Evolutionary conservation across 2,113 vertebrate species (phyloP), one percentile per base, ranked within the genome.

Genomic region (Delphinus delphis): DNA sequence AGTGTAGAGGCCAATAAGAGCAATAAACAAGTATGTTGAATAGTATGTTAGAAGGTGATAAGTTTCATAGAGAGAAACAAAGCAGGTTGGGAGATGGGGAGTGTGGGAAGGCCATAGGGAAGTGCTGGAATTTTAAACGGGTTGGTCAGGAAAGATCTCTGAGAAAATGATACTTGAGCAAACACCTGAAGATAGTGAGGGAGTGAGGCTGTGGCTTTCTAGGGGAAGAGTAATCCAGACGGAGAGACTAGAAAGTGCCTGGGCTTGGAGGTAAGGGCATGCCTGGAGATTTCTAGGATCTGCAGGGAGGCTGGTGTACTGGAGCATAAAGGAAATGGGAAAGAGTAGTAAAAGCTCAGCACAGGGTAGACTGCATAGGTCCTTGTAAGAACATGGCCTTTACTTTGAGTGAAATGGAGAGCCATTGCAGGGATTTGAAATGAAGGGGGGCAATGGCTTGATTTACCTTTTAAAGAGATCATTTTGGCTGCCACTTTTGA

Each of bases 401-500:
- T 55, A n/a, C 62, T 90, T 26, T 71, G 68, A 88, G 36, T 60
- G 28, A 60, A 38, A 79, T 5, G 12, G 77, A 92, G 63, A 68
- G 44, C 17, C 65, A 41, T 9, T 38, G 20, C 47, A 21, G 65
- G 67, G 53, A 53, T 77, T 33, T 87, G 55, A 90, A 76, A 87
- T 53, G 28, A 83, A 95, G 85, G 8, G 44, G 50, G 41, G 8
- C 21, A 33, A 33, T 13, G 36, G 41, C 76, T 82, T 92, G 84
- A 86, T 44, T 76, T 62, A 47, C 55, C 63, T 90, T 94, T 73
- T 67, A 65, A 62, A 90, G 33, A 70, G 76, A 82, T 82, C 10
- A 77, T 68, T 89, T 67, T 71, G 85, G 84, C 15, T 85, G 44
- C 36, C 79, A 77, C 67, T 86, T 95, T 85, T 95, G 71, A 89